phyloP scores from a whole-genome alignment of 2,797 vertebrate species.

The Rachycentron canadum region DNA sequence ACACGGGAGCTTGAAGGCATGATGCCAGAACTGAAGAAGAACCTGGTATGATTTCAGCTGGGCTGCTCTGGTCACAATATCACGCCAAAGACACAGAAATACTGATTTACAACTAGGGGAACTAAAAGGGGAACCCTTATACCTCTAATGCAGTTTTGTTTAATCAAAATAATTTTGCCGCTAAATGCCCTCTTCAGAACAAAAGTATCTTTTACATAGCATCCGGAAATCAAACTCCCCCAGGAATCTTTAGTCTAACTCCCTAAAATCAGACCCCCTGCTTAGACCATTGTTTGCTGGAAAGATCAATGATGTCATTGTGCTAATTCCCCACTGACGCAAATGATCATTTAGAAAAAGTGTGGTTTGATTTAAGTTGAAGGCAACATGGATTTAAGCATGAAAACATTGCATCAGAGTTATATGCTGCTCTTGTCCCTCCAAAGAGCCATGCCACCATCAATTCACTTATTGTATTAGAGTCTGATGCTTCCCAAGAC shows the following conservation, averaged over 20 bases:
- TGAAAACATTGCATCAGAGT: slow-evolving; percentile 30
- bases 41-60: slow-evolving; percentile 24
- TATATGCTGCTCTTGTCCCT: not conserved
- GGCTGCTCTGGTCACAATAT: not conserved
- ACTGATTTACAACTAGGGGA: not conserved
- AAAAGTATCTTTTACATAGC: not conserved
- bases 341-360: slow-evolving; percentile 9
- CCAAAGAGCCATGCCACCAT: slow-evolving; percentile 22
- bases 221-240: not conserved
- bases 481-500: slow-evolving; percentile 47
- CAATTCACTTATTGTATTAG: slow-evolving; percentile 49
- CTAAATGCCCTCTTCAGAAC: not conserved
- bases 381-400: slow-evolving; percentile 6
- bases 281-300: not conserved
- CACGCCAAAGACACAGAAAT: slow-evolving; percentile 8
- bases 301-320: not conserved
- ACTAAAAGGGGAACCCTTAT: not conserved
- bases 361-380: slow-evolving; percentile 12
- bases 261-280: not conserved
- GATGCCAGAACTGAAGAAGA: slow-evolving; percentile 23
- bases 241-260: not conserved
- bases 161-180: not conserved
- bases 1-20: slow-evolving; percentile 33
- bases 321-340: not conserved
- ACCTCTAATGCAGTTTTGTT: not conserved